Evolutionary conservation across 2,113 vertebrate genomes (phyloP), one percentile per base, ranked within the genome.

Genomic region (Centrocercus urophasianus): DNA sequence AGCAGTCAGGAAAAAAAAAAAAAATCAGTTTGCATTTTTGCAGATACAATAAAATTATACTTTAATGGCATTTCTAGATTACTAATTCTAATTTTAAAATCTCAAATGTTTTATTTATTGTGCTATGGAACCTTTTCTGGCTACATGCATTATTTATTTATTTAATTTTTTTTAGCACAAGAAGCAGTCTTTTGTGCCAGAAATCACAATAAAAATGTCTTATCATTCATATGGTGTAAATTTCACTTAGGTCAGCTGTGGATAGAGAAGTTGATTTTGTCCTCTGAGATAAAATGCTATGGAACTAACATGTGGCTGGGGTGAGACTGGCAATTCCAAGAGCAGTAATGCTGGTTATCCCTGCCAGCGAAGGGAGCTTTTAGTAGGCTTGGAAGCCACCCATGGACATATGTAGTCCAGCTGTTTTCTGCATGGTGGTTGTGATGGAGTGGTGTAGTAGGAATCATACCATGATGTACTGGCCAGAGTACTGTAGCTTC

Each of bases 351-450:
- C 56, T 88, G 70, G 21, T 65, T 90, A 48, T 88, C 32, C 34
- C 43, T 95, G 94, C 83, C 90, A 86, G 83, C 72, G 70, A 94
- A 95, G 32, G 73, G 90, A 79, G 76, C 52, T 91, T 93, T 86
- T 8, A 91, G 86, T 69, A 88, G 67, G 52, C 73, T 91, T 95
- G 90, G 93, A 95, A 94, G 88, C 76, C 69, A 22, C 76, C n/a
- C 83, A 45, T 78, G 83, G 83, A 70, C 90, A 84, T 95, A 76
- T 86, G 94, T 45, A 92, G 85, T 80, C 86, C 93, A 95, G 94
- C 85, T 95, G 88, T 95, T 97, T 95, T 81, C 83, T 94, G 73
- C 92, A 59, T 90, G 61, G 91, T 81, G 77, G 83, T 76, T 77
- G 40, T 90, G 88, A 83, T 84, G 61, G 86, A 94, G 70, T 28